phyloP scores from a whole-genome alignment of 2,888 invertebrate species.

The Itoplectis maculator region DNA sequence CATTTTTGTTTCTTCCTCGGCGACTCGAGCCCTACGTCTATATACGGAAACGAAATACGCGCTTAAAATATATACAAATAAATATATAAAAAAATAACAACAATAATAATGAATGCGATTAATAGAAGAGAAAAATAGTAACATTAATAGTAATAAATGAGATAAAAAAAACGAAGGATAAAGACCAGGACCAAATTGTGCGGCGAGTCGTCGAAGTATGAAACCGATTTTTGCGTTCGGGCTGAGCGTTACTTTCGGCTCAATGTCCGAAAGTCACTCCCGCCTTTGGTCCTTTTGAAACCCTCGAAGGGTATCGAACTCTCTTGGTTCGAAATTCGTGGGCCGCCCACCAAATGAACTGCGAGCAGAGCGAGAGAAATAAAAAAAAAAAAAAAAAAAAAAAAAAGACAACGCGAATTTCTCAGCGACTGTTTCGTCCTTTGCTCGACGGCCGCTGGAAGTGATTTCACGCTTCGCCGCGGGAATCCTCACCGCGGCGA shows the following conservation, averaged over 20 bases:
- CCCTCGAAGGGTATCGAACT: slow-evolving; percentile 7
- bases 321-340: background rate
- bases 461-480: slow-evolving; percentile 81
- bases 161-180: background rate
- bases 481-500: too few species aligned
- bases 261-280: slow-evolving; percentile 8
- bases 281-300: too few species aligned
- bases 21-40: too few species aligned
- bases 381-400: slow-evolving; percentile 42
- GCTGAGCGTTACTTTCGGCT: slow-evolving; percentile 23
- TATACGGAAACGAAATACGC: too few species aligned
- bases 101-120: too few species aligned
- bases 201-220: slow-evolving; percentile 56
- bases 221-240: slow-evolving; percentile 50
- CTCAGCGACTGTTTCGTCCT: slow-evolving; percentile 69
- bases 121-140: too few species aligned
- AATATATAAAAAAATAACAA: too few species aligned
- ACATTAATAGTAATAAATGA: too few species aligned
- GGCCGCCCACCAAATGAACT: background rate
- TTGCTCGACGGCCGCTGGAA: slow-evolving; percentile 78
- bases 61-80: too few species aligned
- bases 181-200: slow-evolving; percentile 46
- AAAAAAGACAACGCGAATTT: slow-evolving; percentile 56
- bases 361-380: slow-evolving; percentile 9
- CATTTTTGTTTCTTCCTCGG: too few species aligned